Evolutionary conservation across 2,888 invertebrate species (phyloP).

Genomic region (Fragum fragum): DNA sequence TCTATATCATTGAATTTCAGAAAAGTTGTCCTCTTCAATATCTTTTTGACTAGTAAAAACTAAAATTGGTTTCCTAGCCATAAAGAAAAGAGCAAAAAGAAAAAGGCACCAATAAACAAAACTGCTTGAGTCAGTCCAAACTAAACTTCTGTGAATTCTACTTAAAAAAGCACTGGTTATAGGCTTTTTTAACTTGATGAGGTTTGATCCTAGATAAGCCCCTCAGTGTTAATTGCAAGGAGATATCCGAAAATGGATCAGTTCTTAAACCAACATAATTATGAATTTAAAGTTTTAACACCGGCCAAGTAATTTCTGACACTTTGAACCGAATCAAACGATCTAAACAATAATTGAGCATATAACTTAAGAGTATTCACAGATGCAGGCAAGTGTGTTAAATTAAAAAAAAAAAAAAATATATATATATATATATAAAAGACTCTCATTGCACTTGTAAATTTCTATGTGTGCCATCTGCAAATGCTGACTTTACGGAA

Average conservation of each 20-base stretch:
- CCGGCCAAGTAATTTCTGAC: background rate
- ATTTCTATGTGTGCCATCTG: constrained; percentile 20
- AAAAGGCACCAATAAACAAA: background rate
- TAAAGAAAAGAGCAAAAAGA: no score
- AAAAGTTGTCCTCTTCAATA: no score
- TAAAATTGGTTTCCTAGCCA: no score
- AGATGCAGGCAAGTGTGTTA: constrained; percentile 29
- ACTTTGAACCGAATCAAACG: no score
- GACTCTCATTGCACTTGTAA: background rate
- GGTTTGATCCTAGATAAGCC: background rate
- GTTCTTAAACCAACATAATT: background rate
- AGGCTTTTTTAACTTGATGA: background rate
- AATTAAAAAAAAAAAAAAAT: constrained; percentile 21
- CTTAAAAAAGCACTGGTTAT: background rate
- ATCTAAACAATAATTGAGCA: background rate
- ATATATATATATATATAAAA: no score
- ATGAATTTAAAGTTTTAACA: background rate
- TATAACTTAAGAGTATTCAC: background rate
- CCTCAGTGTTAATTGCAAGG: background rate
- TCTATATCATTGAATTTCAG: no score
- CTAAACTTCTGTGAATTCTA: background rate
- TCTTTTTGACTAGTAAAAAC: no score
- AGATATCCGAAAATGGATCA: background rate
- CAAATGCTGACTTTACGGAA: background rate
- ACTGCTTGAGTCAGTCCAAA: background rate